phyloP scores from a whole-genome alignment of 37 sponge, comb jelly and placozoan genomes.

The Haliclona indistincta region DNA sequence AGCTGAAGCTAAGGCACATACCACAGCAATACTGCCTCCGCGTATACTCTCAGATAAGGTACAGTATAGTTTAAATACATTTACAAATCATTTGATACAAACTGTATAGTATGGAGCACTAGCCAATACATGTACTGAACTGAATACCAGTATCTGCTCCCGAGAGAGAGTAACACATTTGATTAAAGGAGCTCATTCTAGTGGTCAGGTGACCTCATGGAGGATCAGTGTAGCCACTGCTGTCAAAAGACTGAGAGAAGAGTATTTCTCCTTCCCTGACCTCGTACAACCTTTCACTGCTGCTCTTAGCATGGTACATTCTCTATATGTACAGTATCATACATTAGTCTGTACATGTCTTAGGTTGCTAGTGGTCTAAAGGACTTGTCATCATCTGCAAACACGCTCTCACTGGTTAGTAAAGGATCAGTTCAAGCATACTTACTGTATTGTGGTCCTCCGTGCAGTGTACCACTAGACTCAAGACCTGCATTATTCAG shows the following conservation, averaged over 20 bases:
- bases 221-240: constrained; percentile 3
- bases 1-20: too few species aligned
- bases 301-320: constrained; percentile 20
- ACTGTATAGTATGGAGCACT: not conserved
- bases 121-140: not conserved
- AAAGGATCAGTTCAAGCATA: too few species aligned
- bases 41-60: too few species aligned
- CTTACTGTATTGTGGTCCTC: too few species aligned
- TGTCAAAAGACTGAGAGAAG: constrained; percentile 12
- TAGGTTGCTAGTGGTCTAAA: too few species aligned
- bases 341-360: not conserved
- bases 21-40: too few species aligned
- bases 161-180: constrained; percentile 17
- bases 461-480: too few species aligned
- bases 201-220: not conserved
- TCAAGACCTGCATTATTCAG: too few species aligned
- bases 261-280: constrained; percentile 19
- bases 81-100: too few species aligned
- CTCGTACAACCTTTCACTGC: constrained; percentile 32
- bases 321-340: not conserved
- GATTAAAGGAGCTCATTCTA: constrained; percentile 9
- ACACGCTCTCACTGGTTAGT: too few species aligned
- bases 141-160: not conserved
- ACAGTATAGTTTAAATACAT: too few species aligned
- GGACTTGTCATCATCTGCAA: too few species aligned